Conservation (phyloP, 2,888 invertebrate genomes). For the Mellilla xanthometata region DNA sequence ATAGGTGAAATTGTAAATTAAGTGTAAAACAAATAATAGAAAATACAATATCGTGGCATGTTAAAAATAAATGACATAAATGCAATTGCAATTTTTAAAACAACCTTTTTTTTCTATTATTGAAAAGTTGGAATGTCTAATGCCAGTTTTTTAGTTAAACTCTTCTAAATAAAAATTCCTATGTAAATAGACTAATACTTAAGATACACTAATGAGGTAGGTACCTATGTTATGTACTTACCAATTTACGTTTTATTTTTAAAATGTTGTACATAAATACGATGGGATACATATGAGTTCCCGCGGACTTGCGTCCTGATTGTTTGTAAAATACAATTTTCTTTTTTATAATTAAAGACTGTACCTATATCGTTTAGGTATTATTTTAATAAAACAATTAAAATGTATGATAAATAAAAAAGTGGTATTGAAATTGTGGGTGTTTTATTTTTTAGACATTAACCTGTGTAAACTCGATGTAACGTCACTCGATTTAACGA, state of each 20-base stretch:
- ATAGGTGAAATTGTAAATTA: slow-evolving; percentile 70
- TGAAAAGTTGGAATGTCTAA: no score
- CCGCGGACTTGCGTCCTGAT: slow-evolving; percentile 29
- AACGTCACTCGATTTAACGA: no score
- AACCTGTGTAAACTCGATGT: no score
- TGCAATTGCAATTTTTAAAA: no score
- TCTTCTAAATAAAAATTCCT: slow-evolving; percentile 60
- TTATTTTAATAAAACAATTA: slow-evolving; percentile 70
- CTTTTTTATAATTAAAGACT: slow-evolving; percentile 78
- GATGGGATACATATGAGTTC: slow-evolving; percentile 26
- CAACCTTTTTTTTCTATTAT: no score
- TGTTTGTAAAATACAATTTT: slow-evolving; percentile 44
- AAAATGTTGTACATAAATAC: slow-evolving; percentile 27
- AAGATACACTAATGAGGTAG: slow-evolving; percentile 38
- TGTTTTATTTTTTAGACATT: slow-evolving; percentile 68
- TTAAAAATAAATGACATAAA: no score
- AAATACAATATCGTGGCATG: slow-evolving; percentile 24
- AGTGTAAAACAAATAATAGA: slow-evolving; percentile 37
- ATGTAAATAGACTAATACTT: slow-evolving; percentile 64
- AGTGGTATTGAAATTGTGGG: slow-evolving; percentile 59
- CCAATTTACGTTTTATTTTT: slow-evolving; percentile 7
- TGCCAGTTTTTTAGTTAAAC: no score
- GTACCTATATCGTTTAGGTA: slow-evolving; percentile 67
- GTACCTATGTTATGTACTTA: slow-evolving; percentile 33
- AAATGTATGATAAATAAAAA: slow-evolving; percentile 78